These are phyloP conservation scores for Philotrypesis tridentata DNA, from an alignment of 1,140 invertebrate genomes.

Conservation along the genomic window DNA sequence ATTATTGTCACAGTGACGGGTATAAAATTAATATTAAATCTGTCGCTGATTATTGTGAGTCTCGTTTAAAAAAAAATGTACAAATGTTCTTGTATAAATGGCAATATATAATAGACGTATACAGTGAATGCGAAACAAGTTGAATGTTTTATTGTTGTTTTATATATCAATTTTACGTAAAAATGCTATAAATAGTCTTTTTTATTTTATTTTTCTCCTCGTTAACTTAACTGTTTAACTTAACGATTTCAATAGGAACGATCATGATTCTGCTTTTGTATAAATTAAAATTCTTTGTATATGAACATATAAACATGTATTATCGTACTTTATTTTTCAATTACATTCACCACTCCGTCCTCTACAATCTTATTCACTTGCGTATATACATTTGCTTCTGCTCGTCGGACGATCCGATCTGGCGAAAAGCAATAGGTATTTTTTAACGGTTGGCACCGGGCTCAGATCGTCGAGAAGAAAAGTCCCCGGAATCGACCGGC, in stretches of 20 bases:
- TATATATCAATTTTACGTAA: constrained; percentile 44
- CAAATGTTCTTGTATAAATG: constrained; percentile 51
- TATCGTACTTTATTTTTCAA: background rate
- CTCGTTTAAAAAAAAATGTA: constrained; percentile 44
- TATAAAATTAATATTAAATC: constrained; percentile 19
- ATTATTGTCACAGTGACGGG: constrained; percentile 32
- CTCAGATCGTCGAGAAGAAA: background rate
- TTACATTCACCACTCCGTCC: background rate
- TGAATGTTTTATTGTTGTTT: constrained; percentile 44
- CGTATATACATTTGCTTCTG: no score
- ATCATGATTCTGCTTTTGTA: background rate
- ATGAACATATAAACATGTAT: background rate
- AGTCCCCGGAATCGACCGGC: background rate
- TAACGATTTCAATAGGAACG: background rate
- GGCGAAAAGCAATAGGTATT: no score
- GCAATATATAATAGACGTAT: constrained; percentile 48
- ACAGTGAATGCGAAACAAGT: constrained; percentile 40
- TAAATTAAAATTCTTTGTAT: background rate
- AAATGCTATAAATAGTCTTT: constrained; percentile 29
- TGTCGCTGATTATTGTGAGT: constrained; percentile 39
- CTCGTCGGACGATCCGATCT: no score
- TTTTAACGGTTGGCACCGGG: no score
- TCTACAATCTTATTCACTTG: background rate
- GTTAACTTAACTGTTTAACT: background rate
- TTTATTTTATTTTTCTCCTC: constrained; percentile 27